phyloP scores from a whole-genome alignment of 1,140 invertebrate genomes.

The Polypedilum vanderplanki region DNA sequence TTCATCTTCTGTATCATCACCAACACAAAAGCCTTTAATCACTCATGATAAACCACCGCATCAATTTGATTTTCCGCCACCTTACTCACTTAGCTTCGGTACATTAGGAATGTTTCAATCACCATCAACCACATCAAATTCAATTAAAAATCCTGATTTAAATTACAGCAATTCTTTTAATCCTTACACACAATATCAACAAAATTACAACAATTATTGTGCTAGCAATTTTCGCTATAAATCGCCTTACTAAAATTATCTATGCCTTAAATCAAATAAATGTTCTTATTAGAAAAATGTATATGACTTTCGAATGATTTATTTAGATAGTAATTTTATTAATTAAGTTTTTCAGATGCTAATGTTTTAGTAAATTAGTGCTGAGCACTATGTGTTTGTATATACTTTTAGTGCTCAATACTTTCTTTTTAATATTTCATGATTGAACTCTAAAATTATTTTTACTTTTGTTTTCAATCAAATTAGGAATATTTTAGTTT shows the following conservation, averaged over 20 bases:
- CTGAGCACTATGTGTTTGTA: no score
- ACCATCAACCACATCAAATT: background rate
- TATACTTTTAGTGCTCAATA: no score
- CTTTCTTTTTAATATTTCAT: no score
- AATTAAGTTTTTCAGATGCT: no score
- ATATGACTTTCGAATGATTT: no score
- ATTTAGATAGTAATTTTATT: no score
- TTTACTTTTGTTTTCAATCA: no score
- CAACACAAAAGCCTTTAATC: constrained; percentile 15
- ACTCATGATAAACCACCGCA: background rate
- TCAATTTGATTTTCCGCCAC: constrained; percentile 24
- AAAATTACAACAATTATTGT: constrained; percentile 14
- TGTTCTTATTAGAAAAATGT: no score
- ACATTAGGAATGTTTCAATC: constrained; percentile 16
- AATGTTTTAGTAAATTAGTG: no score
- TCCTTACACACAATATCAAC: constrained; percentile 21
- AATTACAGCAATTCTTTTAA: constrained; percentile 1
- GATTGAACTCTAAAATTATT: no score
- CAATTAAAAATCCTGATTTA: background rate
- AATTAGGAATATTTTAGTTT: no score
- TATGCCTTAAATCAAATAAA: background rate
- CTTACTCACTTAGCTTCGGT: background rate
- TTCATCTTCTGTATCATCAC: background rate
- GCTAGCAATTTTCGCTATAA: constrained; percentile 22
- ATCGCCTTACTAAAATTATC: background rate